Conservation (phyloP, 2,797 vertebrate genomes). For the Pantherophis vulpinus region DNA sequence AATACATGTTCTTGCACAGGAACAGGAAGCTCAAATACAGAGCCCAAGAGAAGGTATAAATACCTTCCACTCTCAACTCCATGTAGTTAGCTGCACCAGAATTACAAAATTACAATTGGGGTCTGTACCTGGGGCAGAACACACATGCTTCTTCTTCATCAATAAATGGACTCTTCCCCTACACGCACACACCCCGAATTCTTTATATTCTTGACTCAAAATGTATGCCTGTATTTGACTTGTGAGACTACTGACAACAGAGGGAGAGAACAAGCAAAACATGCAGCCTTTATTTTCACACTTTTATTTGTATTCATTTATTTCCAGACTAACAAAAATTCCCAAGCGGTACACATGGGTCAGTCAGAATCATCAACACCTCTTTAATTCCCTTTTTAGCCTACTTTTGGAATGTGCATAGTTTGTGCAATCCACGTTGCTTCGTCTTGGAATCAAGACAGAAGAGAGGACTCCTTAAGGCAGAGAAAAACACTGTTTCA, state of each 20-base stretch:
- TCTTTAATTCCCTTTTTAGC: constrained; percentile 20
- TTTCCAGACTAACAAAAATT: constrained; percentile 41
- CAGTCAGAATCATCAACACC: constrained; percentile 49
- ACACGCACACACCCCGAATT: too few species aligned
- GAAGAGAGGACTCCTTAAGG: constrained; percentile 41
- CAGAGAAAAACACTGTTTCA: constrained; percentile 86
- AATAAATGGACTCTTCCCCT: too few species aligned
- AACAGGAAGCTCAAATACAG: too few species aligned
- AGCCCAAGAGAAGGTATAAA: too few species aligned
- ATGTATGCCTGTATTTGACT: constrained; percentile 11
- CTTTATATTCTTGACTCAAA: neutral
- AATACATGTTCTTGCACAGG: too few species aligned
- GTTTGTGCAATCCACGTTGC: constrained; percentile 25
- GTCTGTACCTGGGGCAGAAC: too few species aligned
- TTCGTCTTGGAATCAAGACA: constrained; percentile 22
- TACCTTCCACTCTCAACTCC: too few species aligned
- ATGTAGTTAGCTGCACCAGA: too few species aligned
- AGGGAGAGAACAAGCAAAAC: constrained; percentile 32
- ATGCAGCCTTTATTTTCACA: constrained; percentile 37
- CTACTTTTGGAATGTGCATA: constrained; percentile 39
- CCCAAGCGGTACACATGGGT: constrained; percentile 34
- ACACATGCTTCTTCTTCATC: too few species aligned
- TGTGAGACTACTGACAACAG: neutral
- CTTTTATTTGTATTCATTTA: constrained; percentile 61
- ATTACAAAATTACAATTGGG: too few species aligned